Base-by-base conservation (phyloP, 92 coral and sea anemone genomes). In the Bergia puertoricense region DNA sequence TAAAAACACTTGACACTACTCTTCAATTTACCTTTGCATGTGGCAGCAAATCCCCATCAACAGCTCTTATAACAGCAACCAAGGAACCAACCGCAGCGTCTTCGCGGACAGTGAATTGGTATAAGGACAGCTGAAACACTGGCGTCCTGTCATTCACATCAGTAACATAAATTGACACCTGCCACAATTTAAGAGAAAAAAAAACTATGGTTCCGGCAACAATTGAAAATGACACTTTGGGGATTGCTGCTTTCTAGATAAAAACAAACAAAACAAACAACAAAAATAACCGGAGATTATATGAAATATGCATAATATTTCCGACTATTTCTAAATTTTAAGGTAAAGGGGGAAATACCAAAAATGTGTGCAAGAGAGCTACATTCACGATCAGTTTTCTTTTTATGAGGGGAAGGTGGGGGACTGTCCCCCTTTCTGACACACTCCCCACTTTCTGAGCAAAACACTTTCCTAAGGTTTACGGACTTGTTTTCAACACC, bases 141-240 rank as follows among this genome's bases (percentile, higher is more conserved):
- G 97, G 97, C 40, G 97, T 82, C 77, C 81, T 74, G 85, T 94
- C 97, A 68, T 94, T 94, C 40, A 76, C 42, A 74, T 94, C 97
- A 20, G 79, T 77, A 40, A 94, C 93, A 80, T 42, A n/a, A 45
- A 92, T 86, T 20, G 92, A 89, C 16, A 92, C 94, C 94, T 92
- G 74, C 6, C 71, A 72, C 67, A 66, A 81, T 20, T 16, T 38
- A 80, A 59, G 14, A 30, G 11, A 18, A 16, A 65, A 36, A 10
- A 54, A 8, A 54, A 54, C 59, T 10, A 54, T 54, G 59, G 59
- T 54, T 54, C 18, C 3, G 16, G 59, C 59, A 54, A 54, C 10
- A 54, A 54, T 54, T 54, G 2, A 10, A 54, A 54, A 54, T 54
- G 10, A 54, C 10, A 13, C 59, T 54, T 54, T 54, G 59, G 16